Evolutionary conservation across 2,888 invertebrate species (phyloP).

Genomic region (Oscheius myriophilus): DNA sequence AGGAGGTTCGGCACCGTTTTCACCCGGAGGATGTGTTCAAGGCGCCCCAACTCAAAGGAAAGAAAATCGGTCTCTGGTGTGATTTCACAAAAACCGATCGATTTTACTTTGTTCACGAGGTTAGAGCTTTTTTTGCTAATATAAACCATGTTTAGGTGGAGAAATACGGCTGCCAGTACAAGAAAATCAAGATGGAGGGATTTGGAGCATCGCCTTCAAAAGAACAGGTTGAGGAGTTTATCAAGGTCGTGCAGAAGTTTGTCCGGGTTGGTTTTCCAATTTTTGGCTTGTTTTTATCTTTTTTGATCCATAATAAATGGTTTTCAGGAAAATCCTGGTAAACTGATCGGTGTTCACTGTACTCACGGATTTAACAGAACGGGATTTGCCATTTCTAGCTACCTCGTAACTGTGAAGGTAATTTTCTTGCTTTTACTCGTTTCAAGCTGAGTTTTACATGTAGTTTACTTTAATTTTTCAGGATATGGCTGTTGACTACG

Average conservation of each 20-base stretch:
- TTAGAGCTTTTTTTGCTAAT: conserved; percentile 71
- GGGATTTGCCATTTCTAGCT: conserved; percentile 91
- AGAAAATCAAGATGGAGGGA: conserved; percentile 77
- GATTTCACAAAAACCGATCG: conserved; percentile 93
- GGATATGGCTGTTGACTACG: conserved; percentile 79
- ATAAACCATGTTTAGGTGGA: conserved; percentile 70
- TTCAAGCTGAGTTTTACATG: no score
- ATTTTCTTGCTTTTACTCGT: background rate
- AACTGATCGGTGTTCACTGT: conserved; percentile 82
- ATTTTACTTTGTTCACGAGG: conserved; percentile 86
- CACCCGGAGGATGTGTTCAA: conserved; percentile 85
- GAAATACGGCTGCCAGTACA: conserved; percentile 75
- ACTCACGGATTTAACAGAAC: conserved; percentile 99
- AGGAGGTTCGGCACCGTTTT: conserved; percentile 81
- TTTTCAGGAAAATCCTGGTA: conserved; percentile 53
- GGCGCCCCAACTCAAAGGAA: conserved; percentile 49
- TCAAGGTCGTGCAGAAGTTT: conserved; percentile 84
- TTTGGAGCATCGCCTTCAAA: conserved; percentile 89
- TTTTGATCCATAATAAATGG: background rate
- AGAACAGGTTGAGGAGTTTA: conserved; percentile 87
- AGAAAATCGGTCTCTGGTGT: conserved; percentile 91
- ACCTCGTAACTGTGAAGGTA: conserved; percentile 81
- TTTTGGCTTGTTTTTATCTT: no score
- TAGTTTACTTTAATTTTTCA: conserved; percentile 16
- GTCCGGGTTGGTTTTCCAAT: conserved; percentile 30